phyloP scores from a whole-genome alignment of 2,113 vertebrate species.

The Dasyornis broadbenti region DNA sequence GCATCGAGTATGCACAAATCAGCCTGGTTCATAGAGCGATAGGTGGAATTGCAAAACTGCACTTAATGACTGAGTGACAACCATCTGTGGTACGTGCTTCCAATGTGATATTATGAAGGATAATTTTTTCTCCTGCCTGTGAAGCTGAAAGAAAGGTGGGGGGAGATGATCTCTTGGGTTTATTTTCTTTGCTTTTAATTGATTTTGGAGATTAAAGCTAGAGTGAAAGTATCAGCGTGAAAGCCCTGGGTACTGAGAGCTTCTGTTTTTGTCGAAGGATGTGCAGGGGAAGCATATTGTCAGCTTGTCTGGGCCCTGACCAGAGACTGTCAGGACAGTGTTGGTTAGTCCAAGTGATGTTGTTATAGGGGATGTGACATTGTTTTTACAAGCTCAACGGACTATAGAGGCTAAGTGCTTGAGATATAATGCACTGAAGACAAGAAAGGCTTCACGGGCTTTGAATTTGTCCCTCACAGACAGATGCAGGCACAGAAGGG shows the following conservation, averaged over 20 bases:
- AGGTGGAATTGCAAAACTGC: background rate
- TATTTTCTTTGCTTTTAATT: conserved; percentile 59
- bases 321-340: background rate
- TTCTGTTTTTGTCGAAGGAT: background rate
- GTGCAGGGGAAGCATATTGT: background rate
- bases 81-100: background rate
- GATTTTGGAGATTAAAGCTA: conserved; percentile 62
- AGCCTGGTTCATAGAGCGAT: background rate
- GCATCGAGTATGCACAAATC: background rate
- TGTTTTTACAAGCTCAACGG: background rate
- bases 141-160: conserved; percentile 2
- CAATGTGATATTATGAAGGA: conserved; percentile 25
- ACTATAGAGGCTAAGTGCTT: background rate
- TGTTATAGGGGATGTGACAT: background rate
- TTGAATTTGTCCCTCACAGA: background rate
- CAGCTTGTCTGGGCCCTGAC: background rate
- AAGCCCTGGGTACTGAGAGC: background rate
- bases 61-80: conserved; percentile 24
- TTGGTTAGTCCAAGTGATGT: background rate
- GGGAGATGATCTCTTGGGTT: conserved; percentile 18
- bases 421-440: background rate
- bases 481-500: background rate
- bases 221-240: conserved; percentile 15
- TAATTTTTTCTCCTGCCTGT: conserved; percentile 20
- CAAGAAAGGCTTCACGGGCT: background rate